Base-by-base conservation (phyloP, 1,140 invertebrate genomes). In the Megalopta genalis region DNA sequence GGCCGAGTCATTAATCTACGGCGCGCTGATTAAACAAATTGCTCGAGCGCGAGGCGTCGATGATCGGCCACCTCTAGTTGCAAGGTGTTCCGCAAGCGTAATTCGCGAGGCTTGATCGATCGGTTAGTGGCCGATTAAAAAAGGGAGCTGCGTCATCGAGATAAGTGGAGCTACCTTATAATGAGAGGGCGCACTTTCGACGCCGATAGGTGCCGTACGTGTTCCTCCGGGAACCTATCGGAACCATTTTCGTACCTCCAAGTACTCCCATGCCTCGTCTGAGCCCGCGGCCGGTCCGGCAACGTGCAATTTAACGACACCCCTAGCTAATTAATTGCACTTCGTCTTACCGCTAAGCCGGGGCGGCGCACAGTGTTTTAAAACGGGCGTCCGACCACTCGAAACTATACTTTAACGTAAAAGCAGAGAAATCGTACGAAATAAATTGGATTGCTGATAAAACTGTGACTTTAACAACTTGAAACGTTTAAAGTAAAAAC, bases 161-260 rank as follows among this genome's bases (percentile, higher is more conserved):
- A 86, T 86, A 85, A 86, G 84, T 77, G 60, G 62, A 67, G 68
- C 80, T 86, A 83, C 76, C 81, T 85, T 85, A 82, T 86, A 86
- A 86, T 83, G 69, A 86, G 84, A 70, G 80, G 80, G 80, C 71
- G 60, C 83, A 72, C 60, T 86, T 81, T 79, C 59, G 70, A 66
- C 39, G 66, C 62, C 57, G 83, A 59, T 68, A 54, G 73, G 59
- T 49, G 60, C 69, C 54, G 32, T 49, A 71, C 57, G 21, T 49
- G 76, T 71, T 52, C 63, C 32, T 52, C 27, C 14, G 63, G 59
- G 21, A 57, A 32, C 37, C 60, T 72, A 60, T 75, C 78, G 57
- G 81, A 2, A 16, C 66, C 71, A 52, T 82, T 70, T 66, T 76
- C 54, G 71, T 79, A 76, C 79, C 82, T 65, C 65, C 57, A 72